Percentiles rank a stretch among this genome's conserved stretches.
phyloP scores from a whole-genome alignment of 2,797 vertebrate species.

The Chromobotia macracanthus region DNA sequence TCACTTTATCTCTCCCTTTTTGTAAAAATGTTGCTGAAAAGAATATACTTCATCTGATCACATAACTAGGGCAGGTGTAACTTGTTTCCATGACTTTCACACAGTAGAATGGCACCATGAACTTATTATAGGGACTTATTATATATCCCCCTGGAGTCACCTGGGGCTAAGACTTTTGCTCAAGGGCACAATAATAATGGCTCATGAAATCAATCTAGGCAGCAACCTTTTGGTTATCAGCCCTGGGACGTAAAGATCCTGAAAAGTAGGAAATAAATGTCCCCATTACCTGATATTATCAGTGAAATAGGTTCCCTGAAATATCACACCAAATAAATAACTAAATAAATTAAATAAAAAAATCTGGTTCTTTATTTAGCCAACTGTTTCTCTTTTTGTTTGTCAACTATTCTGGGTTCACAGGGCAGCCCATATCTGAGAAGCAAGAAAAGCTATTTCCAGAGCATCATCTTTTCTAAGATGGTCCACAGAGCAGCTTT shows the following conservation, averaged over 20 bases:
- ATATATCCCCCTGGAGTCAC: conserved; percentile 1
- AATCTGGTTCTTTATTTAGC: too few relatives aligned
- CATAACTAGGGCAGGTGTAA: background rate
- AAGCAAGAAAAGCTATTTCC: too few relatives aligned
- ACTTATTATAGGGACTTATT: background rate
- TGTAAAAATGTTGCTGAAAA: background rate
- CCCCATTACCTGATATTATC: background rate
- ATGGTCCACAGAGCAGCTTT: too few relatives aligned
- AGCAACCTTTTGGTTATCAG: background rate
- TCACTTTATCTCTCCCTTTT: background rate
- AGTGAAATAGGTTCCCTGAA: background rate
- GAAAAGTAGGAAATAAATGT: background rate
- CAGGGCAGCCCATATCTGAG: too few relatives aligned
- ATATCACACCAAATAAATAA: background rate
- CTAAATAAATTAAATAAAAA: background rate
- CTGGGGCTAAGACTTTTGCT: background rate
- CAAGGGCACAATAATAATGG: background rate
- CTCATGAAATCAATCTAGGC: background rate
- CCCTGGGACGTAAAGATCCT: background rate
- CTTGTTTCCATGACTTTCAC: background rate
- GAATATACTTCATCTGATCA: background rate
- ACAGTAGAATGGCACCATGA: background rate
- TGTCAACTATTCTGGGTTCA: too few relatives aligned
- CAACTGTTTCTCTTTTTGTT: too few relatives aligned
- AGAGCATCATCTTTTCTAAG: too few relatives aligned